Evolutionary conservation across 1,140 invertebrate species (phyloP).

Genomic region (Cyrtorhinus lividipennis): DNA sequence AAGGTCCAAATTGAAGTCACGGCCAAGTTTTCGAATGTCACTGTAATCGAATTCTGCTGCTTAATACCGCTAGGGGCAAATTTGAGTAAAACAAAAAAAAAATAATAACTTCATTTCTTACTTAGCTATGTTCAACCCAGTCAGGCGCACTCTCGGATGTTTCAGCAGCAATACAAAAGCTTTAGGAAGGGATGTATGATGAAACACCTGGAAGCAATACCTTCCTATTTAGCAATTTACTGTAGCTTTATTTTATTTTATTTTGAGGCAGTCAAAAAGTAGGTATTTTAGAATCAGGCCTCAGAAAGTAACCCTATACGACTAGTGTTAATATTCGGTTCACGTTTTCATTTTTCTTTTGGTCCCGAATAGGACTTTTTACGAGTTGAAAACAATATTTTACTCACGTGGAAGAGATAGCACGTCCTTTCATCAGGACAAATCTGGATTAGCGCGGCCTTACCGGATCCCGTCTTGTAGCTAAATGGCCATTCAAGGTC

Average conservation of each 20-base stretch:
- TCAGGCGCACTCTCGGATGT: conserved; percentile 41
- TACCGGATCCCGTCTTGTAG: neutral
- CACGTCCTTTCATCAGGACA: neutral
- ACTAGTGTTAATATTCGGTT: too few relatives aligned
- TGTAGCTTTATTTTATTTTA: too few relatives aligned
- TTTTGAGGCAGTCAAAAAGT: too few relatives aligned
- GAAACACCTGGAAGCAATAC: conserved; percentile 20
- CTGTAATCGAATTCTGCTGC: conserved; percentile 32
- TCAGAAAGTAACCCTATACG: too few relatives aligned
- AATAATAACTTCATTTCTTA: conserved; percentile 27
- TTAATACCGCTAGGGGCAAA: too few relatives aligned
- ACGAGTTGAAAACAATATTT: too few relatives aligned
- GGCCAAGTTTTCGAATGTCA: conserved; percentile 43
- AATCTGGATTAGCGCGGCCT: neutral
- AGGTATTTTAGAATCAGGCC: too few relatives aligned
- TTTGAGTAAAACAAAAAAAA: too few relatives aligned
- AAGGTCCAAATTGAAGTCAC: conserved; percentile 43
- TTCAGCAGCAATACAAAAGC: conserved; percentile 36
- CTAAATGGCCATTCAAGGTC: conserved; percentile 7
- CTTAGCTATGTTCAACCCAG: conserved; percentile 49
- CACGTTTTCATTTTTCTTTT: too few relatives aligned
- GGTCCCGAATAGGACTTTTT: too few relatives aligned
- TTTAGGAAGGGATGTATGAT: conserved; percentile 38
- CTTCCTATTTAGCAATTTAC: too few relatives aligned
- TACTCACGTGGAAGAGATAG: conserved; percentile 11